These are phyloP conservation scores for Noctuana brunneofusca DNA, from an alignment of 2,888 invertebrate genomes.

Conservation along the genomic window DNA sequence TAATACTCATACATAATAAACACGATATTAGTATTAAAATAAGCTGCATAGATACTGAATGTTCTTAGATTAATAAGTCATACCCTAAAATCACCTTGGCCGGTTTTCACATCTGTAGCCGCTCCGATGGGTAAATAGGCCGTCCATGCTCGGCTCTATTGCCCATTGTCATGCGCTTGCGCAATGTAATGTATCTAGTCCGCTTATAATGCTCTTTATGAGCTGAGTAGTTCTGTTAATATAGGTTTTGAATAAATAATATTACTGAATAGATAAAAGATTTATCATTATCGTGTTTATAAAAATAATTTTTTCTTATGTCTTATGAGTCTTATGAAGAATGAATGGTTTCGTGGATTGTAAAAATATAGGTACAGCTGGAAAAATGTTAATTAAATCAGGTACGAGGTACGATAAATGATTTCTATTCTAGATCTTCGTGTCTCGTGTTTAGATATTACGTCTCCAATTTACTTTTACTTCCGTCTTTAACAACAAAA, in stretches of 20 bases:
- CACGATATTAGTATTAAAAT: conserved; percentile 3
- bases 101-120: conserved; percentile 73
- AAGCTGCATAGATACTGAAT: conserved; percentile 6
- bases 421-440: not conserved
- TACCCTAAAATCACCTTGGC: conserved; percentile 64
- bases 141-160: conserved; percentile 49
- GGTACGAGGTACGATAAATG: not conserved
- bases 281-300: too few species aligned
- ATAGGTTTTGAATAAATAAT: too few species aligned
- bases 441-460: not conserved
- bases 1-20: not conserved
- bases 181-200: conserved; percentile 42
- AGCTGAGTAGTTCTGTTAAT: not conserved
- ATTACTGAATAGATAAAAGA: not conserved
- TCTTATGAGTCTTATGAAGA: too few species aligned
- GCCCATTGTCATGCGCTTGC: conserved; percentile 65
- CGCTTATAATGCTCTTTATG: conserved; percentile 9
- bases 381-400: too few species aligned
- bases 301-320: too few species aligned
- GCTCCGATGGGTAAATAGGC: conserved; percentile 69
- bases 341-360: too few species aligned
- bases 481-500: not conserved
- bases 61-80: conserved; percentile 36
- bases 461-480: not conserved
- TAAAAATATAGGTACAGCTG: too few species aligned